Base-by-base conservation (phyloP, 2,888 invertebrate species). In the Polymixis flavicincta region DNA sequence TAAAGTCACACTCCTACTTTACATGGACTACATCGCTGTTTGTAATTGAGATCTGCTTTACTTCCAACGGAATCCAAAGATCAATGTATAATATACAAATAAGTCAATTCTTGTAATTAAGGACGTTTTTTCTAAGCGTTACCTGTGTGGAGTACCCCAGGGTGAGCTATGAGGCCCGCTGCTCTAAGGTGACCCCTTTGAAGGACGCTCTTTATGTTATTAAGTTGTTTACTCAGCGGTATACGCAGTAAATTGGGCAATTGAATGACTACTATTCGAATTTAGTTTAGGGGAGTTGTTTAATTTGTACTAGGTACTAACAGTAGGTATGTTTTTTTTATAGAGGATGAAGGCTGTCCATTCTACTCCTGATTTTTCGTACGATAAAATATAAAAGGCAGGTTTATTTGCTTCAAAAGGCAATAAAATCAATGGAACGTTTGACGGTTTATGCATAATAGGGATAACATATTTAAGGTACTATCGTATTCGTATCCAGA, bases 151-250 rank as follows among this genome's bases (percentile, higher is more conserved):
- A 85, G 91, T 93, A 85, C 88, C 85, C 72, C 90, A 92, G 89
- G 93, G 94, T 89, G 85, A 76, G 83, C 81, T 91, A 87, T 84
- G 91, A 86, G 88, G 91, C 81, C 92, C 90, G 85, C 88, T 91
- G 91, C 89, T 91, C 84, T 90, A 90, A 82, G 85, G 92, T 91
- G 94, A 94, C 94, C 94, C 92, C 89, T 89, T 92, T 87, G 91
- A 94, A 95, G 94, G 94, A 89, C 92, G 87, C 89, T 87, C 85
- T 92, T 94, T 94, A 89, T 93, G 85, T 85, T 90, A 64, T 88
- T 85, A 86, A 90, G 87, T 91, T 92, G 93, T 92, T 94, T 93
- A 92, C 92, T 89, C 83, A 84, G 88, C 85, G 69, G 72, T 74
- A 57, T 86, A 67, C 90, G 89, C 87, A 87, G 84, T 88, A 82